These are phyloP conservation scores for Leptosomus discolor DNA, from an alignment of 2,113 vertebrate genomes.

Conservation along the genomic window DNA sequence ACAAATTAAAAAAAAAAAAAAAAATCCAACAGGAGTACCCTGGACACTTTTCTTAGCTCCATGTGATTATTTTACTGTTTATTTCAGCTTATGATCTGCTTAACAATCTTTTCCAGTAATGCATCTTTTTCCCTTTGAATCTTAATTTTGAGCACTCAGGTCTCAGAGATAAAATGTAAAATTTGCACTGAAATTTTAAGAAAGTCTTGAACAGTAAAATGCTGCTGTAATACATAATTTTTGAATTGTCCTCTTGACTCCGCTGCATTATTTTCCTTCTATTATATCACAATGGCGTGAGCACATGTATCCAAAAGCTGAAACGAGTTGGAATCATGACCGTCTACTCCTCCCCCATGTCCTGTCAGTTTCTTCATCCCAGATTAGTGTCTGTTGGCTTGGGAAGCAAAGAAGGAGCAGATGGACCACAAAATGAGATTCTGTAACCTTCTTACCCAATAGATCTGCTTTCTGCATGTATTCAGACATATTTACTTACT, in stretches of 20 bases:
- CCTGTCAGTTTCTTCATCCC: conserved; percentile 66
- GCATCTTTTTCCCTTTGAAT: neutral
- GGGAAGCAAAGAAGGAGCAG: conserved; percentile 61
- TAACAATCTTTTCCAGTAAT: neutral
- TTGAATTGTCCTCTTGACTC: neutral
- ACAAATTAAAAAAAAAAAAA: neutral
- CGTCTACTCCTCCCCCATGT: conserved; percentile 57
- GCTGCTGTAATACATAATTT: neutral
- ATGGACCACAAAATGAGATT: conserved; percentile 71
- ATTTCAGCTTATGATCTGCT: neutral
- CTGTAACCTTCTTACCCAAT: conserved; percentile 66
- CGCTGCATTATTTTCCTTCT: neutral
- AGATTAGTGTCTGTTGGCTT: conserved; percentile 66
- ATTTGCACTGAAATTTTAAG: neutral
- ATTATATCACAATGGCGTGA: neutral
- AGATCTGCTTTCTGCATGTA: conserved; percentile 60
- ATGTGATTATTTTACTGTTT: neutral
- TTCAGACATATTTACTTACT: conserved; percentile 68
- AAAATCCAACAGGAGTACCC: neutral
- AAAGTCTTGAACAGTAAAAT: neutral
- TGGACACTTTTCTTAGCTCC: neutral
- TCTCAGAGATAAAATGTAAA: neutral
- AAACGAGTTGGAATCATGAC: neutral
- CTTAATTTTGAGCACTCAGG: neutral
- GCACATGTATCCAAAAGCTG: conserved; percentile 22